A percentile compares a stretch with the other conserved stretches of the same genome.
Conservation (phyloP, 2,888 invertebrate genomes). For the Calameuta idolon region DNA sequence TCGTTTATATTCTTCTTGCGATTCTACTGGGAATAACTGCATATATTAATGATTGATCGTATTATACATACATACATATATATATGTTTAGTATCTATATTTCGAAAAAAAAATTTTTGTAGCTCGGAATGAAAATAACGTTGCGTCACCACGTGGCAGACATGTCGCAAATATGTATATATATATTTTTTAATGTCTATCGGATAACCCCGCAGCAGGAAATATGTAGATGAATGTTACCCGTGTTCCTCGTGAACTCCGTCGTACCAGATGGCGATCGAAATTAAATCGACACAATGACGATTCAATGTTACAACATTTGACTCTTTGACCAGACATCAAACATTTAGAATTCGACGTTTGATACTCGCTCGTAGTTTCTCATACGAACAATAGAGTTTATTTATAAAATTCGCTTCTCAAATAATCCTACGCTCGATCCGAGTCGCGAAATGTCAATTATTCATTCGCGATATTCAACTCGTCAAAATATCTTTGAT, state of each 20-base stretch:
- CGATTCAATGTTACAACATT: conserved; percentile 37
- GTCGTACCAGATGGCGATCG: conserved; percentile 15
- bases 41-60: not conserved
- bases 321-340: conserved; percentile 19
- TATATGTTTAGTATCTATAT: not conserved
- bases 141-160: not conserved
- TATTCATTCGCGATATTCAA: not conserved
- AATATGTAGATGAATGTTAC: not conserved
- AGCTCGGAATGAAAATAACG: not conserved
- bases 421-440: not conserved
- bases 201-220: not conserved
- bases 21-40: not conserved
- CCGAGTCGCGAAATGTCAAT: not conserved
- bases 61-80: too few species aligned
- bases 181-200: not conserved
- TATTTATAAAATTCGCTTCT: not conserved
- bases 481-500: not conserved
- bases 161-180: not conserved
- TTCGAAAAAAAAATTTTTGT: not conserved
- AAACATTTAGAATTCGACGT: not conserved
- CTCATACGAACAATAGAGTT: not conserved
- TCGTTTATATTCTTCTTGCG: not conserved
- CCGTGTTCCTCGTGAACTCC: not conserved
- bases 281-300: conserved; percentile 35
- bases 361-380: not conserved